Conservation (phyloP, 2,888 invertebrate genomes). For the Scaptomyza caliginosa region DNA sequence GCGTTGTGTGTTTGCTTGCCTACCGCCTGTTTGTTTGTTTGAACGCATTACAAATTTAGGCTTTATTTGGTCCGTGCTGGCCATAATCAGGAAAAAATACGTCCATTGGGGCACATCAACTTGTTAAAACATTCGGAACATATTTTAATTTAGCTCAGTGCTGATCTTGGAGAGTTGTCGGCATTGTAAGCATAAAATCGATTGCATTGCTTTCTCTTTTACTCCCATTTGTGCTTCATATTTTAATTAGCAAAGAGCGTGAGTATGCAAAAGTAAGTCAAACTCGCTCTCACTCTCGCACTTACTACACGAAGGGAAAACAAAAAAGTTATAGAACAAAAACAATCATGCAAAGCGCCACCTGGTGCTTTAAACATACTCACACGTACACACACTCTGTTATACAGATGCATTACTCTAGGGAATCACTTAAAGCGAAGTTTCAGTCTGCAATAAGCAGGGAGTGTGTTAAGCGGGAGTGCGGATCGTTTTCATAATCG, state of each 20-base stretch:
- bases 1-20: conserved; percentile 17
- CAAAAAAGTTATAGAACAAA: too few species aligned
- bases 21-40: conserved; percentile 48
- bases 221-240: neutral
- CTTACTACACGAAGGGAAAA: neutral
- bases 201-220: neutral
- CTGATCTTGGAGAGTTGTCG: neutral
- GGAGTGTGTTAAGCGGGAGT: neutral
- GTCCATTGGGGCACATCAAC: conserved; percentile 33
- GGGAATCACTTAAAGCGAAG: too few species aligned
- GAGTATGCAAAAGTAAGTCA: neutral
- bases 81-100: conserved; percentile 48
- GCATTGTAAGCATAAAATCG: neutral
- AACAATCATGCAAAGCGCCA: neutral
- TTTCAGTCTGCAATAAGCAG: neutral
- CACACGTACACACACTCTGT: too few species aligned
- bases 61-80: conserved; percentile 53
- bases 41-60: conserved; percentile 53
- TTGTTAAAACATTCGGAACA: conserved; percentile 2
- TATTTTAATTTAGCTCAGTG: neutral
- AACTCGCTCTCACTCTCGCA: neutral
- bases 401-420: neutral
- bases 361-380: neutral
- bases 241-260: neutral
- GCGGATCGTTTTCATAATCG: neutral